Conservation (phyloP, 2,888 invertebrate genomes). For the Elmis aenea region DNA sequence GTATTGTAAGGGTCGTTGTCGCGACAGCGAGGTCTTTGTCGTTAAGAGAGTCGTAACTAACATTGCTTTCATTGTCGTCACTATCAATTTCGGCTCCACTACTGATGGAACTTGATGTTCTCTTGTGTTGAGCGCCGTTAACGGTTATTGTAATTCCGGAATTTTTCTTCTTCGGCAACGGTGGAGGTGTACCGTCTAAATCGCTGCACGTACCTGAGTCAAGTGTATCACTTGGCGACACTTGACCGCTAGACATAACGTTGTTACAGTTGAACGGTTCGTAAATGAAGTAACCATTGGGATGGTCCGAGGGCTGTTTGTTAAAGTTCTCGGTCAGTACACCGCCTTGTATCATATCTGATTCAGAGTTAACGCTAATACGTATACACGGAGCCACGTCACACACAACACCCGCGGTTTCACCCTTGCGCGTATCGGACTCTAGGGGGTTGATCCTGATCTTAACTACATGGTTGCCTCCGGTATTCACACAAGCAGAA, state of each 20-base stretch:
- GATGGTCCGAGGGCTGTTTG: constrained; percentile 28
- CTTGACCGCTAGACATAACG: constrained; percentile 75
- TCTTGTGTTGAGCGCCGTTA: constrained; percentile 52
- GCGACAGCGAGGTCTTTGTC: constrained; percentile 57
- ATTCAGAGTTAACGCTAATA: constrained; percentile 52
- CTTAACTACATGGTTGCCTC: constrained; percentile 60
- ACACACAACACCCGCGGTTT: constrained; percentile 45
- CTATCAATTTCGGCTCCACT: constrained; percentile 64
- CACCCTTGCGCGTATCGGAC: constrained; percentile 19
- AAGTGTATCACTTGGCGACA: constrained; percentile 75
- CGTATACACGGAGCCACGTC: constrained; percentile 54
- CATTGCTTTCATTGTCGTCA: constrained; percentile 66
- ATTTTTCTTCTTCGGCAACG: constrained; percentile 60
- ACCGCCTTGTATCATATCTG: constrained; percentile 53
- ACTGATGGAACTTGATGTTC: constrained; percentile 55
- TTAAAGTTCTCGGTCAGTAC: constrained; percentile 33
- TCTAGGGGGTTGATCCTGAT: constrained; percentile 64
- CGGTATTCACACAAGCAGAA: constrained; percentile 13
- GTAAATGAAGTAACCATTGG: constrained; percentile 53
- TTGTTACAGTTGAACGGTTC: constrained; percentile 51
- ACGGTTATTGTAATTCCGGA: constrained; percentile 53
- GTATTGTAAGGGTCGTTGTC: constrained; percentile 25
- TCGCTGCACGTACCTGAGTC: constrained; percentile 85
- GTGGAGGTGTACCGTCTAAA: constrained; percentile 68
- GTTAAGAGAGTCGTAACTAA: constrained; percentile 79